phyloP scores from a whole-genome alignment of 2,113 vertebrate genomes.

The Copsychus sechellarum region DNA sequence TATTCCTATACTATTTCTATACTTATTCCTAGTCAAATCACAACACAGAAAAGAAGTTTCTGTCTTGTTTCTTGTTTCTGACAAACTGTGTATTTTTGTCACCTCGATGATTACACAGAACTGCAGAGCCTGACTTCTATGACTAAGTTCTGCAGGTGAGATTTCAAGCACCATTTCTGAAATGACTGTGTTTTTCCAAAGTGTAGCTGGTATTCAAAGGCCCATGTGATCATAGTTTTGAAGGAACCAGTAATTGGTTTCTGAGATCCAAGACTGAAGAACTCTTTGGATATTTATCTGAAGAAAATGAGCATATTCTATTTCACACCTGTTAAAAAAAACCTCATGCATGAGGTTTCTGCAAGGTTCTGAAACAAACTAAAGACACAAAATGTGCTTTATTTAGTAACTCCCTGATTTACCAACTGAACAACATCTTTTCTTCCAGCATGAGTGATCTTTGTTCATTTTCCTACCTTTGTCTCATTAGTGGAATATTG shows the following conservation, averaged over 20 bases:
- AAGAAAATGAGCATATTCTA: neutral
- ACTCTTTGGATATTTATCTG: neutral
- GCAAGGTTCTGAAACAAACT: neutral
- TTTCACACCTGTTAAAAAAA: neutral
- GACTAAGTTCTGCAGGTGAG: neutral
- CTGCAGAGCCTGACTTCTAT: neutral
- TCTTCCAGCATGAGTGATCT: neutral
- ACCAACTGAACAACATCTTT: neutral
- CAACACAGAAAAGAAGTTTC: neutral
- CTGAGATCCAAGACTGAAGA: neutral
- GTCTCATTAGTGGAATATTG: constrained; percentile 98
- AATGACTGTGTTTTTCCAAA: neutral
- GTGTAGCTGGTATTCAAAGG: neutral
- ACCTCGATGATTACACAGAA: neutral
- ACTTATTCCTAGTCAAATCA: neutral
- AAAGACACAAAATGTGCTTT: neutral
- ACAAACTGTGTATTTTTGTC: neutral
- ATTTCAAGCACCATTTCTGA: neutral
- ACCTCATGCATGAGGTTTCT: neutral
- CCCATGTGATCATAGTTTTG: neutral
- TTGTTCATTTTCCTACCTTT: constrained; percentile 81
- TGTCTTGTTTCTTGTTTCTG: no score
- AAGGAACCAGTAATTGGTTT: neutral
- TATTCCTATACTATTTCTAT: neutral
- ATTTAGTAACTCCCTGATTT: neutral